Evolutionary conservation across 2,113 vertebrate genomes (phyloP).

Genomic region (Eudyptes chrysolophus): DNA sequence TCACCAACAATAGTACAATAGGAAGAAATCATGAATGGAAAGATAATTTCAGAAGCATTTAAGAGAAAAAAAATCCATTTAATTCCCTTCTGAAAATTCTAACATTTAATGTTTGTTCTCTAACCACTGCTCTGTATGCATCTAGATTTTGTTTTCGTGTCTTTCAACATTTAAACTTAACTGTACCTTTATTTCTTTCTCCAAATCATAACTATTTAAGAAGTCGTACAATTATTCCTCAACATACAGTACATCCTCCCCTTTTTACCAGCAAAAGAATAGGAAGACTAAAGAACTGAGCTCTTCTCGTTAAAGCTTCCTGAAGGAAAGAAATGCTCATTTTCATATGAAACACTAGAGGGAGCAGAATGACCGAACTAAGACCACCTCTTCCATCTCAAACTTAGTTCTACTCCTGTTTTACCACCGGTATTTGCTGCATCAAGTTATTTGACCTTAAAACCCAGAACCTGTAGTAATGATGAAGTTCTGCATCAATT

Average conservation of each 20-base stretch:
- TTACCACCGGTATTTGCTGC: accelerated
- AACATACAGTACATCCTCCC: accelerated
- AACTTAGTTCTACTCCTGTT: not conserved
- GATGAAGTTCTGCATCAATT: not conserved
- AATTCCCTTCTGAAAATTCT: not conserved
- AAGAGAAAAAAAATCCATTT: not conserved
- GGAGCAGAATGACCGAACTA: not conserved
- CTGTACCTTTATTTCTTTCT: not conserved
- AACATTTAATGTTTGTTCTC: not conserved
- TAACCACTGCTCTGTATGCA: not conserved
- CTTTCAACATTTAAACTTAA: not conserved
- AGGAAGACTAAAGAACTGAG: not conserved
- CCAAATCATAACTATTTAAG: accelerated
- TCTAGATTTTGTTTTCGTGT: not conserved
- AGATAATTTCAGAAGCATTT: not conserved
- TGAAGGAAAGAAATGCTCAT: accelerated
- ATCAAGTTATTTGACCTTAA: not conserved
- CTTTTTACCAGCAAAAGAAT: not conserved
- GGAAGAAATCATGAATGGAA: not conserved
- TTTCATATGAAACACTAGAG: not conserved
- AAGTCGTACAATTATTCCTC: not conserved
- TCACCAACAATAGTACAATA: accelerated
- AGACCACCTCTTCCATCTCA: too few species aligned
- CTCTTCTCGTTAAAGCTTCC: not conserved
- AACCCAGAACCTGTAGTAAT: not conserved